Evolutionary conservation across 1,140 invertebrate species (phyloP), one percentile per base, ranked within the genome.

Genomic region (Bombus waltoni): DNA sequence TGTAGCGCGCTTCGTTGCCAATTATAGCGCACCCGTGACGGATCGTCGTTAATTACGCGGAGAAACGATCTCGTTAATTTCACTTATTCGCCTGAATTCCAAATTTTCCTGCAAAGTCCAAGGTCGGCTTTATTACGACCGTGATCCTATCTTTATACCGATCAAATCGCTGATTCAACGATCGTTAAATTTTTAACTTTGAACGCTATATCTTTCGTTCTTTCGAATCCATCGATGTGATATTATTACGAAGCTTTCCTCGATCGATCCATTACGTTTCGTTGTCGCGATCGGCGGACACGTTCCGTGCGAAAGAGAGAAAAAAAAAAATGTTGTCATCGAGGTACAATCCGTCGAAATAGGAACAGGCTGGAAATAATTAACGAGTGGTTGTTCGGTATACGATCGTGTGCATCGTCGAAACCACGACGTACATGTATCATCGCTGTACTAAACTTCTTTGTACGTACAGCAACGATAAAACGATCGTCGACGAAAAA

Each of bases 321-420:
- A 5, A 22, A 53, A 22, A 53, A 5, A 22, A 53, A 22, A 53
- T 8, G 18, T 22, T 8, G 18, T 1, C 47, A 22, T 53, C 15
- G 0, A 53, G 47, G 18, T 53, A 6, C 18, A 0, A 62, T 62
- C 59, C 10, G 28, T n/a, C 10, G 10, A 40, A 28, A 28, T 8
- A 32, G 18, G 70, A 40, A 4, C 44, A 35, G 25, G 38, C 53
- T 70, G 15, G 78, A 80, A 71, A 57, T 81, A 53, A 81, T 74
- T 59, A 57, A 22, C 5, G 32, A 0, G 8, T 70, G 28, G 4
- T 44, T 79, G 15, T 79, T 47, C 62, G 11, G 10, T 25, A 6
- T 22, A 28, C n/a, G 11, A 35, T 68, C 42, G 11, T 47, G 32
- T 28, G n/a, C 11, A 22, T 47, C 57, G 25, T 38, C 22, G 28